Conservation (phyloP, 92 coral and sea anemone species). For the Metridium senile region DNA sequence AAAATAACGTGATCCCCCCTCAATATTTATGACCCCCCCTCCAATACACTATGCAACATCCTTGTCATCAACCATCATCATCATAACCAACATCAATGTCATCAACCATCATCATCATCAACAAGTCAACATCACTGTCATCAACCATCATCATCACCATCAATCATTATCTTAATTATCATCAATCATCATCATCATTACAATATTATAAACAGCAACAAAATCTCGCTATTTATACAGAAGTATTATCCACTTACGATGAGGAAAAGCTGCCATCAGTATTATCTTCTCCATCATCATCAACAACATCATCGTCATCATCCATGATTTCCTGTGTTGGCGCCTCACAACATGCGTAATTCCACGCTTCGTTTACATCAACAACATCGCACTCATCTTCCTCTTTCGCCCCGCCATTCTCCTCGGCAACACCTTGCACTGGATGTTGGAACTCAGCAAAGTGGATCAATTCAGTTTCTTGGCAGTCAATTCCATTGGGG, state of each 20-base stretch:
- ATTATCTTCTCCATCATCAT: conserved; percentile 6
- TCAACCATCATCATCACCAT: too few relatives aligned
- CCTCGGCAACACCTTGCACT: conserved; percentile 8
- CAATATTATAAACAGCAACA: not conserved
- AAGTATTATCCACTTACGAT: not conserved
- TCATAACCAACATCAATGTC: too few relatives aligned
- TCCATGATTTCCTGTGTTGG: conserved; percentile 25
- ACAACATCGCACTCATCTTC: conserved; percentile 64
- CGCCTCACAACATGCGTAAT: conserved; percentile 27
- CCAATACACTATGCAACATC: too few relatives aligned
- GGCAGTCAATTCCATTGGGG: conserved; percentile 59
- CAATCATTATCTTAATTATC: too few relatives aligned
- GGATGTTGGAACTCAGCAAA: conserved; percentile 86
- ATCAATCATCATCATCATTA: too few relatives aligned
- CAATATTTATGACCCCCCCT: too few relatives aligned
- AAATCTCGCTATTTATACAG: not conserved
- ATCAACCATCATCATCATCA: too few relatives aligned
- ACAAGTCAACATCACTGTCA: too few relatives aligned
- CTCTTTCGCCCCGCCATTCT: conserved; percentile 28
- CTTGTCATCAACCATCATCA: too few relatives aligned
- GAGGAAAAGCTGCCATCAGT: conserved; percentile 6
- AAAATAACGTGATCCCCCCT: too few relatives aligned
- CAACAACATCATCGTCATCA: conserved; percentile 36
- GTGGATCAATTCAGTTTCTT: conserved; percentile 59
- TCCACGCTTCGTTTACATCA: conserved; percentile 15